Conservation (phyloP, 2,888 invertebrate genomes). For the Pseudoips prasinana region DNA sequence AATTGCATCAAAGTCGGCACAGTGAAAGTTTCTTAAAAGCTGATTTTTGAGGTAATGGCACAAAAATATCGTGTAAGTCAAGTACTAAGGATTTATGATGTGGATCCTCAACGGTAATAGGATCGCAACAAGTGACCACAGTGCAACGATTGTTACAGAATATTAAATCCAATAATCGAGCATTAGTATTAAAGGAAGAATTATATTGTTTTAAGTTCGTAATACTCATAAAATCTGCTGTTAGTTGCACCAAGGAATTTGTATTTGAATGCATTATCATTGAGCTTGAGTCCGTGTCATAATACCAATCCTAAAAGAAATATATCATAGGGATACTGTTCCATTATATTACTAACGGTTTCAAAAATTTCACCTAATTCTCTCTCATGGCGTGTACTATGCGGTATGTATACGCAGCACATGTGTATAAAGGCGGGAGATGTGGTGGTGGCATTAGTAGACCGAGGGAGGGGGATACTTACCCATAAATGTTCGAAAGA, state of each 20-base stretch:
- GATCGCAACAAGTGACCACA: background rate
- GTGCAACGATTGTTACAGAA: conserved; percentile 1
- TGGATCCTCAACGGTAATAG: background rate
- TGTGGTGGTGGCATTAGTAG: no score
- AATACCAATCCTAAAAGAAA: background rate
- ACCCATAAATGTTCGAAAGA: background rate
- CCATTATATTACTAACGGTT: background rate
- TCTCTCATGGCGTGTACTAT: background rate
- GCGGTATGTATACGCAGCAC: background rate
- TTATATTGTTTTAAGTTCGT: conserved; percentile 1
- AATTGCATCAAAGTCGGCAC: background rate
- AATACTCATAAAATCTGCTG: conserved; percentile 3
- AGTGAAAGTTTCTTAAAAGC: background rate
- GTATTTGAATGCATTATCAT: background rate
- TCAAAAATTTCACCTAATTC: background rate
- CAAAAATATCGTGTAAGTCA: background rate
- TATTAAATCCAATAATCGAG: conserved; percentile 5
- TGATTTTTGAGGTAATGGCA: background rate
- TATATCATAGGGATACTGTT: no score
- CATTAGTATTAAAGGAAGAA: conserved; percentile 3
- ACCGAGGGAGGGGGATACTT: background rate
- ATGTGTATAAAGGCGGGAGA: background rate
- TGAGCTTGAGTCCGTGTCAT: background rate
- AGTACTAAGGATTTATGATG: background rate
- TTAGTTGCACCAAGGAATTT: background rate